Base-by-base conservation (phyloP, 2,888 invertebrate genomes). In the Drosophila kambysellisi region DNA sequence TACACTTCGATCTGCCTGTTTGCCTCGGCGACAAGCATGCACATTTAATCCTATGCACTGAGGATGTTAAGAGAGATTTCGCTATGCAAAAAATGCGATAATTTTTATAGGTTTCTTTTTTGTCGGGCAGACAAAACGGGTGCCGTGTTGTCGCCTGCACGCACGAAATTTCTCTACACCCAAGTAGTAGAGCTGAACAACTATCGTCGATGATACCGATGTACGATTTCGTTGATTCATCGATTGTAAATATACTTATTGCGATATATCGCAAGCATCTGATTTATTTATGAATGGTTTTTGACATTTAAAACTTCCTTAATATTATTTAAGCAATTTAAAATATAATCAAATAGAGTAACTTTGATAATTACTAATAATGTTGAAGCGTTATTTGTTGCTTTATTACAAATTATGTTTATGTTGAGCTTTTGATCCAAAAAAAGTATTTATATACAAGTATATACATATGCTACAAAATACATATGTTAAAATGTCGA, bases 101-200 rank as follows among this genome's bases (percentile, higher is more conserved):
- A 80, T 70, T 85, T 72, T 65, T 74, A 75, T 50, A 79, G 70
- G 65, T 81, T 77, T 63, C 51, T 62, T 70, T 80, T 75, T 33
- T n/a, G 33, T 33, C n/a, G 41, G 59, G 63, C 76, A 79, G 73
- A 80, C 69, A 76, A 66, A 80, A 73, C 70, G 69, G 80, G 65
- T 70, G 74, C 73, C 70, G 83, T 81, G 85, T 76, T 85, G 81
- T 81, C 84, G 76, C 64, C 62, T 80, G 61, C 70, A 74, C 74
- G 67, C 76, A 80, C 74, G 81, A 88, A 88, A 88, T 83, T 85
- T 85, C 84, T 85, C 84, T 84, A 84, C 84, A 84, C 86, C 76
- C 76, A 76, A 76, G 76, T 76, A 76, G 75, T 76, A 70, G 62
- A 70, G 52, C 76, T 70, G 66, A 52, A 60, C 32, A 57, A 70